Percentiles rank a stretch among this genome's conserved stretches.
These are phyloP conservation scores for Mimas tiliae DNA, from an alignment of 2,888 invertebrate genomes.

Conservation along the genomic window DNA sequence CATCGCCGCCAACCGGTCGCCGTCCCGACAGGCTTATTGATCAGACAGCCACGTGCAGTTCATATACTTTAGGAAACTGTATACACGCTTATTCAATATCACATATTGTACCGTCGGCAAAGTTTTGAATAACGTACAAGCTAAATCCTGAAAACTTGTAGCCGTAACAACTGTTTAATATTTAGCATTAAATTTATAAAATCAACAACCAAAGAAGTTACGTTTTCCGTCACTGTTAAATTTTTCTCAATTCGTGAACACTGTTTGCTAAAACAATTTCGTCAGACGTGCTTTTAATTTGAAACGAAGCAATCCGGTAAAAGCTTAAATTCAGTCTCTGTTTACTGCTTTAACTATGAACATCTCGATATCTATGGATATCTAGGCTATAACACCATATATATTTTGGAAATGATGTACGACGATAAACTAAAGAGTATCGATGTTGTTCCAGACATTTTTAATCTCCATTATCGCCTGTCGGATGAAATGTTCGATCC, in stretches of 20 bases:
- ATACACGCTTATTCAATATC: too few relatives aligned
- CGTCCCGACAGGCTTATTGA: slow-evolving; percentile 81
- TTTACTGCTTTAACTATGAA: too few relatives aligned
- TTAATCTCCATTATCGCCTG: slow-evolving; percentile 45
- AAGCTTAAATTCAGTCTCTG: neutral
- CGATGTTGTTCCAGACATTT: slow-evolving; percentile 38
- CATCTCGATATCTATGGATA: too few relatives aligned
- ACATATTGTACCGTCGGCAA: neutral
- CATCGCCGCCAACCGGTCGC: slow-evolving; percentile 74
- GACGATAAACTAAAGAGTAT: slow-evolving; percentile 18
- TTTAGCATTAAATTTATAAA: too few relatives aligned
- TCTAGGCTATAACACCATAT: neutral
- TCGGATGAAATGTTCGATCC: slow-evolving; percentile 37
- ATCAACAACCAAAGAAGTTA: neutral
- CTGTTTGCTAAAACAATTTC: neutral
- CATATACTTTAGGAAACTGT: slow-evolving; percentile 32
- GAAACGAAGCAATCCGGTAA: neutral
- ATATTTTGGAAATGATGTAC: neutral
- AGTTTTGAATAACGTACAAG: neutral
- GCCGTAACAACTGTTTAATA: too few relatives aligned
- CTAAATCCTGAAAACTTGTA: slow-evolving; percentile 3
- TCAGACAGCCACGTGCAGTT: slow-evolving; percentile 76
- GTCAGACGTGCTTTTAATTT: slow-evolving; percentile 9
- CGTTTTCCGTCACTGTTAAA: neutral
- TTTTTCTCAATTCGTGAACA: neutral